Percentiles rank a stretch among this genome's conserved stretches.
These are phyloP conservation scores for Girardia tigrina DNA, from an alignment of 2,888 invertebrate species.

Conservation along the genomic window DNA sequence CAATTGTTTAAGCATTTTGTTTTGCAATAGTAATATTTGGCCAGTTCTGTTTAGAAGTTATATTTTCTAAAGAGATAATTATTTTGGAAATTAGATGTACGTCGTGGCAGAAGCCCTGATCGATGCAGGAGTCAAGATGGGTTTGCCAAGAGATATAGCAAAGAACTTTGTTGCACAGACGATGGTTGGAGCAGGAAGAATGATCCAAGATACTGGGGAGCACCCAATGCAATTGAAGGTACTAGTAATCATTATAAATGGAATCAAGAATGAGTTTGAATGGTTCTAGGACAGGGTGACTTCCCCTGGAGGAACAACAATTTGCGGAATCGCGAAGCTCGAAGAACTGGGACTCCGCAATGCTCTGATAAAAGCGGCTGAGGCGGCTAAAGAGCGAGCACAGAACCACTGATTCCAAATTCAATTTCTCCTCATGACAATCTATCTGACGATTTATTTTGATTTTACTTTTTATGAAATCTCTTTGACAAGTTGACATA, in stretches of 20 bases:
- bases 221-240: constrained; percentile 70
- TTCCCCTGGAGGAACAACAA: constrained; percentile 75
- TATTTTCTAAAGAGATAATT: too few relatives aligned
- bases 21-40: too few relatives aligned
- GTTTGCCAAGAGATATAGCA: constrained; percentile 64
- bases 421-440: too few relatives aligned
- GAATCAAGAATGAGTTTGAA: background rate
- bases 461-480: too few relatives aligned
- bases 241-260: background rate
- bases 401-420: too few relatives aligned
- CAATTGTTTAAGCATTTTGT: too few relatives aligned
- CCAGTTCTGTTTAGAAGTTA: too few relatives aligned
- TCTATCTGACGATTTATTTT: too few relatives aligned
- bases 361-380: constrained; percentile 72
- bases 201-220: constrained; percentile 63
- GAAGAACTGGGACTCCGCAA: constrained; percentile 69
- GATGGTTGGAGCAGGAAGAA: constrained; percentile 67
- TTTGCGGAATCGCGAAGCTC: constrained; percentile 69
- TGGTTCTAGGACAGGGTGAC: constrained; percentile 67
- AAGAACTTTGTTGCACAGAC: constrained; percentile 67
- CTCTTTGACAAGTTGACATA: too few relatives aligned
- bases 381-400: constrained; percentile 57
- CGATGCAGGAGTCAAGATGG: constrained; percentile 86
- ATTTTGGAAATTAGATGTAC: too few relatives aligned
- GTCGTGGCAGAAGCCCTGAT: constrained; percentile 79